Evolutionary conservation across 2,888 invertebrate genomes (phyloP).

Genomic region (Drosophila sordidula): DNA sequence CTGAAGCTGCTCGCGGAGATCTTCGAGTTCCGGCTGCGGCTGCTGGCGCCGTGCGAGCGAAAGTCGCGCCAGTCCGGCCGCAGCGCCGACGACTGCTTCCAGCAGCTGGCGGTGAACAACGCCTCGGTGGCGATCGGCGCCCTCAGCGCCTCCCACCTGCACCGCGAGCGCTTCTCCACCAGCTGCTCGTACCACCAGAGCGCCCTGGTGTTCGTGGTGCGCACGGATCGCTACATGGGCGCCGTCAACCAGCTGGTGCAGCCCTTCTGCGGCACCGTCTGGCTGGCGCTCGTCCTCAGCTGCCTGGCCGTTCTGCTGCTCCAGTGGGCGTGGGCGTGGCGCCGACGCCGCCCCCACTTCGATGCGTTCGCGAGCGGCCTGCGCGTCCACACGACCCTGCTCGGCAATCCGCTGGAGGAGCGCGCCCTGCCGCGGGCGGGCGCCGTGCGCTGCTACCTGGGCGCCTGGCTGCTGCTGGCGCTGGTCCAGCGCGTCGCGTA

Average conservation of each 20-base stretch:
- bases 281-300: conserved; percentile 56
- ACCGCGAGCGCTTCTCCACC: conserved; percentile 52
- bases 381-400: conserved; percentile 61
- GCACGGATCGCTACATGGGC: conserved; percentile 55
- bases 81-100: conserved; percentile 42
- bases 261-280: conserved; percentile 65
- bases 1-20: conserved; percentile 62
- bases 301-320: conserved; percentile 34
- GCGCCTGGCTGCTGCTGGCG: conserved; percentile 71
- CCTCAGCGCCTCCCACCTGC: conserved; percentile 62
- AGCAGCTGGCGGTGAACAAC: conserved; percentile 57
- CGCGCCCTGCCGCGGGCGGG: conserved; percentile 48
- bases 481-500: conserved; percentile 82
- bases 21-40: conserved; percentile 70
- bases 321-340: conserved; percentile 38
- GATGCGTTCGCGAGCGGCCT: conserved; percentile 53
- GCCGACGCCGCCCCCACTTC: conserved; percentile 31
- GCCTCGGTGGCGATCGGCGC: conserved; percentile 74
- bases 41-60: conserved; percentile 49
- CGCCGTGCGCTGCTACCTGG: conserved; percentile 61
- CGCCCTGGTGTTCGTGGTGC: conserved; percentile 71
- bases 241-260: conserved; percentile 64
- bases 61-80: conserved; percentile 9
- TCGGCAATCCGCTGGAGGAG: conserved; percentile 72
- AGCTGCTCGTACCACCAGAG: conserved; percentile 73